Conservation (phyloP, 2,797 vertebrate genomes). For the Cynopterus sphinx region DNA sequence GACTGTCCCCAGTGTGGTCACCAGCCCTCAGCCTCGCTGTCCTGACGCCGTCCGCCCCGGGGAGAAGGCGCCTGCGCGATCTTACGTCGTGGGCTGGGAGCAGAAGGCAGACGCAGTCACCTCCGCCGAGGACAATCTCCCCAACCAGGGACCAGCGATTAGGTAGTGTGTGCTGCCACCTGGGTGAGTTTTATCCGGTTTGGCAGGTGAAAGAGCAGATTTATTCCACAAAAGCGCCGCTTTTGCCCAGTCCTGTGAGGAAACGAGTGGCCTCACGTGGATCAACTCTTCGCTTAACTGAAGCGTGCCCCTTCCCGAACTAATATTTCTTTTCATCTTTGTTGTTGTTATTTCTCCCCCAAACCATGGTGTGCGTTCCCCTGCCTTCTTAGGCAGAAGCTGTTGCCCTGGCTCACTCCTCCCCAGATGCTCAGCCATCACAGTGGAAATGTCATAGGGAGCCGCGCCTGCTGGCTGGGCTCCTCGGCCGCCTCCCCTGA, state of each 20-base stretch:
- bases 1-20: accelerated
- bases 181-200: not conserved
- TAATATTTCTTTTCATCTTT: not conserved
- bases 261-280: not conserved
- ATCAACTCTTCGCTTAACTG: not conserved
- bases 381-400: not conserved
- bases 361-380: not conserved
- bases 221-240: not conserved
- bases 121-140: not conserved
- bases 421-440: not conserved
- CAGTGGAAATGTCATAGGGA: too few species aligned
- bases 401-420: too few species aligned
- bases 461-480: accelerated
- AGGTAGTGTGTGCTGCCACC: not conserved
- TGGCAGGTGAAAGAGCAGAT: not conserved
- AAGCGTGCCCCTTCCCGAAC: not conserved
- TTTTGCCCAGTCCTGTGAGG: not conserved
- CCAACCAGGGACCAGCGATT: not conserved
- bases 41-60: not conserved
- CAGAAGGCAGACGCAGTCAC: not conserved
- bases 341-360: not conserved
- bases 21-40: not conserved
- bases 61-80: not conserved
- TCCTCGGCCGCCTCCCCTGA: not conserved
- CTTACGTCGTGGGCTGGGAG: not conserved